Percentiles rank a stretch among this genome's conserved stretches.
Conservation (phyloP, 1,140 invertebrate species). For the Planococcus citri region DNA sequence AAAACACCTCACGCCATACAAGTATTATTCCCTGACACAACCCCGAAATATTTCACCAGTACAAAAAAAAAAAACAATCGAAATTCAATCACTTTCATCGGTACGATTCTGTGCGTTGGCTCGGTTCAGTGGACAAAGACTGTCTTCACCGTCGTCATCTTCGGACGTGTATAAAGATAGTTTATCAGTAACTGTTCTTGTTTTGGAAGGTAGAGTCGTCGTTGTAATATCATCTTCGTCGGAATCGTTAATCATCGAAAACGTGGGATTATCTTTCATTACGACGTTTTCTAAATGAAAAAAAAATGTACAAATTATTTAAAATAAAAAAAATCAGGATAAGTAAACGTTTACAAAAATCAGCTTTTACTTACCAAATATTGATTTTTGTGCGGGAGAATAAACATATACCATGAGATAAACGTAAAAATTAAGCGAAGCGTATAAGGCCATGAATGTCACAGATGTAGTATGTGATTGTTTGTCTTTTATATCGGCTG, state of each 20-base stretch:
- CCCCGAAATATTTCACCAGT: too few relatives aligned
- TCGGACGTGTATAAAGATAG: not conserved
- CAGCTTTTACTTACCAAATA: constrained; percentile 65
- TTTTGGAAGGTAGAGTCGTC: not conserved
- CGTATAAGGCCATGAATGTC: constrained; percentile 90
- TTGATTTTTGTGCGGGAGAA: constrained; percentile 64
- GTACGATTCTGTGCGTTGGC: not conserved
- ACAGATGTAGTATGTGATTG: constrained; percentile 72
- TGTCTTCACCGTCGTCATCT: not conserved
- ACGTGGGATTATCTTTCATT: constrained; percentile 91
- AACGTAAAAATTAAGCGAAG: constrained; percentile 87
- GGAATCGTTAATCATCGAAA: constrained; percentile 97
- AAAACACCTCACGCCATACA: too few relatives aligned
- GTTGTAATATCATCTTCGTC: constrained; percentile 64
- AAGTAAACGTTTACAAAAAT: too few relatives aligned
- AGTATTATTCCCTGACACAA: too few relatives aligned
- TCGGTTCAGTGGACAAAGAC: not conserved
- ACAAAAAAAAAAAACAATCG: not conserved
- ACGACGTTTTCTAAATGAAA: constrained; percentile 60
- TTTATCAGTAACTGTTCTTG: not conserved
- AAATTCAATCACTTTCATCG: not conserved
- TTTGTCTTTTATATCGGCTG: constrained; percentile 61
- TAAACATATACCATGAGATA: constrained; percentile 92
- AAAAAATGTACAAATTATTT: too few relatives aligned
- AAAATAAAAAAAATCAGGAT: too few relatives aligned